A percentile compares a stretch with the other conserved stretches of the same genome.
These are phyloP conservation scores for Montipora sp. DNA, from an alignment of 64 coral and sea anemone genomes.

Conservation along the genomic window DNA sequence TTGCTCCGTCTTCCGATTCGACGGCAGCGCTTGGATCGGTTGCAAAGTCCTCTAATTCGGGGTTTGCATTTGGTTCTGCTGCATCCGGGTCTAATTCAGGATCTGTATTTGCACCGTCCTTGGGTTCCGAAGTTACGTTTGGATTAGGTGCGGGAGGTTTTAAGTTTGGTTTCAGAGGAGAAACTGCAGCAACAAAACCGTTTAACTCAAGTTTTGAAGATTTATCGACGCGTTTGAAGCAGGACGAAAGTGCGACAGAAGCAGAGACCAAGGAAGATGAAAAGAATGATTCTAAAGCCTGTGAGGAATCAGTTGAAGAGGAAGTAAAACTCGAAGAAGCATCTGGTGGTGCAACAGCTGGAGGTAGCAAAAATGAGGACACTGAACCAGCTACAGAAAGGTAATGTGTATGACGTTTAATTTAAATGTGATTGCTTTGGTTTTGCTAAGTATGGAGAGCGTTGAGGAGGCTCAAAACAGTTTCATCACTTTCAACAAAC, in stretches of 20 bases:
- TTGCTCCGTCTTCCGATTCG: neutral
- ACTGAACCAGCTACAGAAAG: neutral
- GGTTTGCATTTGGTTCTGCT: constrained; percentile 10
- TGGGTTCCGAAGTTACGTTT: neutral
- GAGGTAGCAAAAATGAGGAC: neutral
- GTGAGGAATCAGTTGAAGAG: neutral
- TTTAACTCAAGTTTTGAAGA: neutral
- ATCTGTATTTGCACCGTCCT: neutral
- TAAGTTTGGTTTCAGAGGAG: neutral
- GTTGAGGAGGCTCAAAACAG: too few relatives aligned
- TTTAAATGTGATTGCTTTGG: too few relatives aligned
- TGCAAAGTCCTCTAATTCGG: neutral
- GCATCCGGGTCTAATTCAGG: neutral
- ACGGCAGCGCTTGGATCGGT: neutral
- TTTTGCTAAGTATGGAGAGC: too few relatives aligned
- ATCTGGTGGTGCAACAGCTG: neutral
- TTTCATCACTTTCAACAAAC: too few relatives aligned
- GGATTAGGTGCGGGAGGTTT: neutral
- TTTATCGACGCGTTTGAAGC: neutral
- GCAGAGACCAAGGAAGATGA: neutral
- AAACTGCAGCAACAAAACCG: neutral
- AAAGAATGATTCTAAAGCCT: neutral
- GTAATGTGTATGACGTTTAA: neutral
- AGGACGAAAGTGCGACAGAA: neutral
- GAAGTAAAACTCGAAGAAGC: neutral